A percentile compares a stretch with the other conserved stretches of the same genome.
Evolutionary conservation across 1,140 invertebrate genomes (phyloP).

Genomic region (Macrotrachela quadricornifera): DNA sequence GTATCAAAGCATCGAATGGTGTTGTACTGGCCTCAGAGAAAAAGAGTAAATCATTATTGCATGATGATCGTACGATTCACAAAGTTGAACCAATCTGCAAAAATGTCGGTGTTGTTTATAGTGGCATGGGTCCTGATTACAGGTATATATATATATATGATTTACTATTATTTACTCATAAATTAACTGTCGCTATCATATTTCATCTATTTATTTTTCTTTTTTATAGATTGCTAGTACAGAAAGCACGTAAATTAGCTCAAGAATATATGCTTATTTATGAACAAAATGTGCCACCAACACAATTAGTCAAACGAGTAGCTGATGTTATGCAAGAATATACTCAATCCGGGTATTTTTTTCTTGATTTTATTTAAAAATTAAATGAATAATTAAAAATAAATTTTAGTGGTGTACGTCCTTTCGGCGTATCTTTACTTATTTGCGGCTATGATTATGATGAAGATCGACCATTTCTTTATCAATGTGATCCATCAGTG

Average conservation of each 20-base stretch:
- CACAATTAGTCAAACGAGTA: conserved; percentile 80
- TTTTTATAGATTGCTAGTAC: conserved; percentile 46
- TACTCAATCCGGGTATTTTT: conserved; percentile 73
- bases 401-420: conserved; percentile 65
- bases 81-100: conserved; percentile 87
- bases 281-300: conserved; percentile 77
- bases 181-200: too few relatives aligned
- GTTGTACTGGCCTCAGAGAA: conserved; percentile 97
- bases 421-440: conserved; percentile 87
- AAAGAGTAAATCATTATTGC: conserved; percentile 84
- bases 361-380: not conserved
- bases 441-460: conserved; percentile 85
- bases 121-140: conserved; percentile 46
- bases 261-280: conserved; percentile 80
- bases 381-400: conserved; percentile 2
- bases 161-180: too few relatives aligned
- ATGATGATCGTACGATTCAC: conserved; percentile 80
- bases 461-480: conserved; percentile 58
- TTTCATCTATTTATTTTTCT: too few relatives aligned
- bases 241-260: conserved; percentile 82
- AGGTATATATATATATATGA: conserved; percentile 15
- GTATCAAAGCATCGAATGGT: conserved; percentile 55
- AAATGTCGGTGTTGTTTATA: conserved; percentile 95
- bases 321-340: conserved; percentile 98
- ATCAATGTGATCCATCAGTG: conserved; percentile 88